Conservation (phyloP, 2,797 vertebrate genomes). For the Schizothorax lantsangensis region DNA sequence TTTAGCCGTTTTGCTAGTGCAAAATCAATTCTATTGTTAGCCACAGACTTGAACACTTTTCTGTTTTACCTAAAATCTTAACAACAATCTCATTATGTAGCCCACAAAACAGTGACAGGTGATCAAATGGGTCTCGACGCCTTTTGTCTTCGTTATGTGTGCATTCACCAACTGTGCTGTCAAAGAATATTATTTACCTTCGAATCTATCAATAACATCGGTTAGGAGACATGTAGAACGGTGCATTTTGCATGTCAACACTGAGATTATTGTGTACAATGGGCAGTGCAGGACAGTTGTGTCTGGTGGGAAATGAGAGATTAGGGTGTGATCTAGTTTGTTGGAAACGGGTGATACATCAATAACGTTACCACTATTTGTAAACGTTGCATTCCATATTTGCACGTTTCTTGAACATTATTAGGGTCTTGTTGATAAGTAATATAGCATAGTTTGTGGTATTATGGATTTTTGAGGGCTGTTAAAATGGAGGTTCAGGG, state of each 20-base stretch:
- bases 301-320: neutral
- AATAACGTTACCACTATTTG: neutral
- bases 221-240: neutral
- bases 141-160: conserved; percentile 41
- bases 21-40: neutral
- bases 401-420: neutral
- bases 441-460: neutral
- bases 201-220: neutral
- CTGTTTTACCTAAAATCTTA: neutral
- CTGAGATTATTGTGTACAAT: neutral
- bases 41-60: neutral
- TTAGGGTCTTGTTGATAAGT: too few species aligned
- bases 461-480: neutral
- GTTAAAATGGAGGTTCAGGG: conserved; percentile 2
- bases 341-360: conserved; percentile 4
- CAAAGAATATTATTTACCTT: neutral
- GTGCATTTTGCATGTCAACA: neutral
- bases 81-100: neutral
- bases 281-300: neutral
- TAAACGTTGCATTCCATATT: neutral
- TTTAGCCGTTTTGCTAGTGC: neutral
- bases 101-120: neutral
- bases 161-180: neutral
- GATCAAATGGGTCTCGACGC: conserved; percentile 2
- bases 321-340: conserved; percentile 45